Evolutionary conservation across 2,888 invertebrate species (phyloP).

Genomic region (Nemotelus nigrinus): DNA sequence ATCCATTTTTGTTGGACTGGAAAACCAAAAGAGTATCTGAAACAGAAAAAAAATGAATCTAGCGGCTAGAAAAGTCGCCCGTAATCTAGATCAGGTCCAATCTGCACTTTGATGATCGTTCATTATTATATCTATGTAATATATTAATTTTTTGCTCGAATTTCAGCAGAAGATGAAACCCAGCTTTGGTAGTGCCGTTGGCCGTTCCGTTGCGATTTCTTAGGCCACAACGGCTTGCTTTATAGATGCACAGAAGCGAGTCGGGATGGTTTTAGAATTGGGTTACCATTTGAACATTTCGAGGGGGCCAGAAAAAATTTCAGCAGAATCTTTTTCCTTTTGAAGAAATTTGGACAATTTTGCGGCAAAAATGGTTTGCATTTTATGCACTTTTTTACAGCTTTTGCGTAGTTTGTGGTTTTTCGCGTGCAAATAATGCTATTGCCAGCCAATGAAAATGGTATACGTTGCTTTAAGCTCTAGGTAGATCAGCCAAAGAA

Average conservation of each 20-base stretch:
- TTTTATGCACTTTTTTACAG: too few species aligned
- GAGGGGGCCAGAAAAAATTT: too few species aligned
- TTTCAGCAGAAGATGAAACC: conserved; percentile 40
- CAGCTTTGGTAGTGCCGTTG: conserved; percentile 41
- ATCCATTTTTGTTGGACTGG: conserved; percentile 40
- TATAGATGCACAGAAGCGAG: background rate
- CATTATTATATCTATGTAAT: conserved; percentile 24
- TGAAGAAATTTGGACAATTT: too few species aligned
- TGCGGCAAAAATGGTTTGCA: too few species aligned
- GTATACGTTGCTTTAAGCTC: too few species aligned
- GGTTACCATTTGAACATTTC: background rate
- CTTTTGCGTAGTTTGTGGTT: too few species aligned
- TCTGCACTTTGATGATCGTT: conserved; percentile 36
- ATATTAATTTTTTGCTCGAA: conserved; percentile 44
- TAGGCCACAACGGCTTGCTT: conserved; percentile 16
- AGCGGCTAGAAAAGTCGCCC: conserved; percentile 32
- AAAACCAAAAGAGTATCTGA: conserved; percentile 34
- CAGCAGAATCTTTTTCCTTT: too few species aligned
- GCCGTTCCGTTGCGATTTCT: conserved; percentile 38
- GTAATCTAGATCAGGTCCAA: conserved; percentile 42
- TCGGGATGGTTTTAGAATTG: background rate
- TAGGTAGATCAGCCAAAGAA: background rate
- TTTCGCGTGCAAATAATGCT: too few species aligned
- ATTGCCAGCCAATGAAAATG: too few species aligned
- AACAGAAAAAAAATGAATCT: conserved; percentile 20